These are phyloP conservation scores for Cantharis flavilabris DNA, from an alignment of 2,888 invertebrate species.

Conservation along the genomic window DNA sequence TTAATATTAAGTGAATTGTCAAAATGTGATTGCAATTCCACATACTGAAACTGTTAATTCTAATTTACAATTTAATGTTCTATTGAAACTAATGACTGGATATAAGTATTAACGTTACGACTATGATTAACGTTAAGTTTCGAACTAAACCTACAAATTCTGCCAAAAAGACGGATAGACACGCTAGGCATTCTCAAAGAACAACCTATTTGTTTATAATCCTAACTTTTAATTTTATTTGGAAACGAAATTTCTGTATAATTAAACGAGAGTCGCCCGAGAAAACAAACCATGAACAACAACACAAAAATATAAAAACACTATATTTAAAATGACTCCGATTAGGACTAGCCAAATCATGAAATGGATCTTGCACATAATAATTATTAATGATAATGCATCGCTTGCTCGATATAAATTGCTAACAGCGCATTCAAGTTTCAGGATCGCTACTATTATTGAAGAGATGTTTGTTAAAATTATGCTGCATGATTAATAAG, in stretches of 20 bases:
- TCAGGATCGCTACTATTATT: background rate
- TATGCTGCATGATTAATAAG: background rate
- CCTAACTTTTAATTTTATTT: background rate
- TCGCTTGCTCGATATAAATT: background rate
- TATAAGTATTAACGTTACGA: background rate
- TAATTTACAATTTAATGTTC: background rate
- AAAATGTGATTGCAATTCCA: background rate
- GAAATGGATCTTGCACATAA: background rate
- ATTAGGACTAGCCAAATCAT: background rate
- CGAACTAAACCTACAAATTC: background rate
- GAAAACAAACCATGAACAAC: background rate
- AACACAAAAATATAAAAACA: background rate
- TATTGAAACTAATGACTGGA: background rate
- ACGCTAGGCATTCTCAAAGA: background rate
- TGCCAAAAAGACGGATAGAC: slow-evolving; percentile 1
- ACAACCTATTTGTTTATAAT: background rate
- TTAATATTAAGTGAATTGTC: background rate
- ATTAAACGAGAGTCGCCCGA: background rate
- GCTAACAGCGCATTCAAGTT: background rate
- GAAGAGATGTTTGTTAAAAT: background rate
- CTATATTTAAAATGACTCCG: background rate
- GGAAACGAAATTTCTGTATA: background rate
- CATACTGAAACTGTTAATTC: background rate
- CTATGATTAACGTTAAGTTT: background rate
- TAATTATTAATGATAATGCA: background rate